Evolutionary conservation across 2,113 vertebrate species (phyloP).

Genomic region (Leucosticte australis): DNA sequence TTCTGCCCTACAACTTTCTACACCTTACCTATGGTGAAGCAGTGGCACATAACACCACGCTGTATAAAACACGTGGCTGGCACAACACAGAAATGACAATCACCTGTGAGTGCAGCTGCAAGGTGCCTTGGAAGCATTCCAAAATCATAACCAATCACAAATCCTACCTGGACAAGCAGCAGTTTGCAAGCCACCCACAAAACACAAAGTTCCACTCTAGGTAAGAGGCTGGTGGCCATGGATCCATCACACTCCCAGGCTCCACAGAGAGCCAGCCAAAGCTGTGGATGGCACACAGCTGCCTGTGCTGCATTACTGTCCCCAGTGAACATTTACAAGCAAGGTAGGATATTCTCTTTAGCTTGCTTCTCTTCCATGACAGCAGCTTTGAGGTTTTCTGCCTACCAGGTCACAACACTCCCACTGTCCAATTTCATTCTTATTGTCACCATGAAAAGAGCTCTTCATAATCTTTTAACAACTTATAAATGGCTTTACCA

Average conservation of each 20-base stretch:
- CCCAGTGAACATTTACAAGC: rapidly evolving
- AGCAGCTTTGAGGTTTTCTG: background rate
- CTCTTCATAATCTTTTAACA: background rate
- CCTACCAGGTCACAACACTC: background rate
- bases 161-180: background rate
- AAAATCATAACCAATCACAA: background rate
- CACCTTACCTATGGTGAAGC: rapidly evolving
- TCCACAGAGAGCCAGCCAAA: background rate
- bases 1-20: background rate
- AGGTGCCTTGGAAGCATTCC: background rate
- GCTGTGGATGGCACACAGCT: background rate
- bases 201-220: background rate
- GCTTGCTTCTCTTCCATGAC: background rate
- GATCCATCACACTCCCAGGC: rapidly evolving
- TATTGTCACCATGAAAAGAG: background rate
- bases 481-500: background rate
- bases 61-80: background rate
- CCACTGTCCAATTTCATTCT: background rate
- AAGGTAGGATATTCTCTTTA: background rate
- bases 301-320: background rate
- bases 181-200: background rate
- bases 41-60: background rate
- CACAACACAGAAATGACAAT: background rate
- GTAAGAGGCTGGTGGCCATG: background rate
- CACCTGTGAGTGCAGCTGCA: rapidly evolving